A percentile compares a stretch with the other conserved stretches of the same genome.
phyloP scores from a whole-genome alignment of 2,797 vertebrate genomes.

The Parauchenoglanis punctatus region DNA sequence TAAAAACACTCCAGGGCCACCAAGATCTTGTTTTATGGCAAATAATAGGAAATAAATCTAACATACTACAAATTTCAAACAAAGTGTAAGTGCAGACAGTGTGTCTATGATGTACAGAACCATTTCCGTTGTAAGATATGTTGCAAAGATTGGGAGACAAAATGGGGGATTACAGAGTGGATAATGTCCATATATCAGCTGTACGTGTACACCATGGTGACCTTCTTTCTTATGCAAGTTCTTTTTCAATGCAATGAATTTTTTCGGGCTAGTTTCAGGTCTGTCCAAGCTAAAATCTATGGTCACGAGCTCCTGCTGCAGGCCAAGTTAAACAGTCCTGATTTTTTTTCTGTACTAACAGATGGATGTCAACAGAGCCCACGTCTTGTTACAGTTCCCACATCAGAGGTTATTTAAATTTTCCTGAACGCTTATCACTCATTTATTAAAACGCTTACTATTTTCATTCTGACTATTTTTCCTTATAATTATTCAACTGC shows the following conservation, averaged over 20 bases:
- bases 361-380: background rate
- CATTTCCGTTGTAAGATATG: background rate
- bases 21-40: background rate
- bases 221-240: background rate
- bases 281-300: background rate
- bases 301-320: background rate
- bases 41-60: background rate
- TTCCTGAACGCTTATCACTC: background rate
- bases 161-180: background rate
- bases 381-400: background rate
- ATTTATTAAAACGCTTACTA: background rate
- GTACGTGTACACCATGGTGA: background rate
- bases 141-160: background rate
- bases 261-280: background rate
- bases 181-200: background rate
- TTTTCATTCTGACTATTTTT: background rate
- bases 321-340: background rate
- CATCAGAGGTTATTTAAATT: background rate
- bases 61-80: background rate
- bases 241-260: background rate
- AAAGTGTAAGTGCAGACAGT: background rate
- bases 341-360: background rate
- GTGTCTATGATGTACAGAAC: background rate
- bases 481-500: background rate
- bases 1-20: background rate